phyloP scores from a whole-genome alignment of 2,888 invertebrate genomes.

The Synergus gifuensis region DNA sequence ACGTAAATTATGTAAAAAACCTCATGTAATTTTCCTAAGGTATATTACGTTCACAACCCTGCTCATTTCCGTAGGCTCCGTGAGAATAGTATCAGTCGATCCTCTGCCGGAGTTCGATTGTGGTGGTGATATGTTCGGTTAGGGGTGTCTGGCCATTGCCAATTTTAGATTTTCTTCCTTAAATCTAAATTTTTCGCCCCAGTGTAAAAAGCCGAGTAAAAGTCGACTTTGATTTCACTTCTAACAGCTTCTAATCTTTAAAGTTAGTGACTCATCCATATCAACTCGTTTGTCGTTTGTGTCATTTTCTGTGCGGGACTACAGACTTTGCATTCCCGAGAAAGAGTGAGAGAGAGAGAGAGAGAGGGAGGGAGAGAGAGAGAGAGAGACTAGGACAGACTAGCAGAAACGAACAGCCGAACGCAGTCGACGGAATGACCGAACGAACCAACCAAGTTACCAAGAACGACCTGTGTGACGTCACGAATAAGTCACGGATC shows the following conservation, averaged over 20 bases:
- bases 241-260: not conserved
- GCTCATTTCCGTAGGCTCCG: not conserved
- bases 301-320: not conserved
- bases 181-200: not conserved
- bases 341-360: too few species aligned
- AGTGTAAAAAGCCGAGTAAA: not conserved
- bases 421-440: too few species aligned
- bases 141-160: constrained; percentile 20
- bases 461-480: constrained; percentile 24
- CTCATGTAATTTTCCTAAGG: too few species aligned
- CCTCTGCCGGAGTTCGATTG: constrained; percentile 27
- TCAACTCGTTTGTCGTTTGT: not conserved
- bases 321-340: not conserved
- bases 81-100: constrained; percentile 16
- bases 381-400: too few species aligned
- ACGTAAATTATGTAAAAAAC: too few species aligned
- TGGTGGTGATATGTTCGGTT: not conserved
- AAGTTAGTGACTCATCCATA: not conserved
- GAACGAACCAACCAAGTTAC: too few species aligned
- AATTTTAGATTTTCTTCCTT: not conserved
- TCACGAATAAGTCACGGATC: not conserved
- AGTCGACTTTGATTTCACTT: not conserved
- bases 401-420: too few species aligned
- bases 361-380: too few species aligned
- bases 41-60: too few species aligned